Base-by-base conservation (phyloP, 2,797 vertebrate genomes). In the Gymnothorax javanicus region DNA sequence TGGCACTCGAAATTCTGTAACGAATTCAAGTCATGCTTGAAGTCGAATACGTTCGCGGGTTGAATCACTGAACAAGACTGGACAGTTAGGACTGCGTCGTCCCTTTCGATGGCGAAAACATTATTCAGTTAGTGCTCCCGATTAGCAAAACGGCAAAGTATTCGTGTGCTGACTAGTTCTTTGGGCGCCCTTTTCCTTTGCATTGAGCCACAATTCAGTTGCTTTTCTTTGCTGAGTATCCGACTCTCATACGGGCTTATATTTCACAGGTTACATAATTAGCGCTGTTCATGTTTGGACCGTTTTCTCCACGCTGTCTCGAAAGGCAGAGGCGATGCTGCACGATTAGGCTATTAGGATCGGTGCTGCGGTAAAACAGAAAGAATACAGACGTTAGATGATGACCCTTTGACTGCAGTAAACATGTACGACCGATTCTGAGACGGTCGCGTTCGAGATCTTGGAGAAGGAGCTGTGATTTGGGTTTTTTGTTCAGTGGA, bases 401-500 rank as follows among this genome's bases (percentile, higher is more conserved):
- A 89, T 93, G 94, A 87, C 83, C 90, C 86, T 87, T 88, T 86
- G 85, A 73, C 85, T 86, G 87, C 86, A 88, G 62, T 82, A 89
- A 90, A 91, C 75, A 90, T 90, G 88, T 84, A 85, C 83, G 90
- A 89, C 88, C 86, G 90, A 90, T 93, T 87, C 93, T 95, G 94
- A 93, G 94, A 94, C 33, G 84, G 94, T 93, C 86, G 91, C 91
- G 90, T 64, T 52, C 71, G 33, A n/a, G 73, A 58, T 15, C 52
- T 20, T 50, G 25, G 84, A 90, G 90, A 94, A 23, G 82, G 93
- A 92, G 91, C 91, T 93, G 93, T 91, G 86, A 86, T 60, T 89
- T 90, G 87, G 93, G 94, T 93, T 93, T 92, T 90, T 90, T 88
- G 91, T 89, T 89, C 91, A 91, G 89, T 86, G 94, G 94, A 93